phyloP scores from a whole-genome alignment of 2,888 invertebrate genomes.

The Pammene aurita region DNA sequence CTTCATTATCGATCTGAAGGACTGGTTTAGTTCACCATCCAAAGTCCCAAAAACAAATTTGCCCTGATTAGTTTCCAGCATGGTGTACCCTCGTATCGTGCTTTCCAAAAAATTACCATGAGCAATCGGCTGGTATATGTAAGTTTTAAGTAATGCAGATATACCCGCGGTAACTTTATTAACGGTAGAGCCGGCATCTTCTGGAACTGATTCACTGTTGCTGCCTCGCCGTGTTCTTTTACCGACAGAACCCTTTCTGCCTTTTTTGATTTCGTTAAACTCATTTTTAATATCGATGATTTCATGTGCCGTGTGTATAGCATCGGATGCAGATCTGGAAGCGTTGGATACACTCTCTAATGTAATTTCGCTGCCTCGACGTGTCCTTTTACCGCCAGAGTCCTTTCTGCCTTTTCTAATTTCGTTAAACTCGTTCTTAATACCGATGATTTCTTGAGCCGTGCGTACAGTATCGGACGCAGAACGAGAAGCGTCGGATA shows the following conservation, averaged over 20 bases:
- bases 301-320: slow-evolving; percentile 1
- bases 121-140: slow-evolving; percentile 1
- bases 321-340: background rate
- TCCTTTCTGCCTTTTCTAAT: background rate
- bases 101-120: slow-evolving; percentile 1
- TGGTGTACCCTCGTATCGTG: slow-evolving; percentile 3
- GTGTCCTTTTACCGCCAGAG: background rate
- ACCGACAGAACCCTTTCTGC: background rate
- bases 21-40: slow-evolving; percentile 9
- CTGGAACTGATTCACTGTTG: background rate
- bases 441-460: background rate
- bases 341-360: background rate
- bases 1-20: slow-evolving; percentile 3
- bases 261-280: background rate
- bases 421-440: background rate
- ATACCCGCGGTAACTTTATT: background rate
- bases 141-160: background rate
- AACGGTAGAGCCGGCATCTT: background rate
- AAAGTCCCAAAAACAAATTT: slow-evolving; percentile 9
- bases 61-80: background rate
- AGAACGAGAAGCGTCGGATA: background rate
- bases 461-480: background rate
- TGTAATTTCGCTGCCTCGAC: background rate
- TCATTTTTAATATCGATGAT: slow-evolving; percentile 1
- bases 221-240: background rate